Evolutionary conservation across 2,113 vertebrate species (phyloP).

Genomic region (Clarias gariepinus): DNA sequence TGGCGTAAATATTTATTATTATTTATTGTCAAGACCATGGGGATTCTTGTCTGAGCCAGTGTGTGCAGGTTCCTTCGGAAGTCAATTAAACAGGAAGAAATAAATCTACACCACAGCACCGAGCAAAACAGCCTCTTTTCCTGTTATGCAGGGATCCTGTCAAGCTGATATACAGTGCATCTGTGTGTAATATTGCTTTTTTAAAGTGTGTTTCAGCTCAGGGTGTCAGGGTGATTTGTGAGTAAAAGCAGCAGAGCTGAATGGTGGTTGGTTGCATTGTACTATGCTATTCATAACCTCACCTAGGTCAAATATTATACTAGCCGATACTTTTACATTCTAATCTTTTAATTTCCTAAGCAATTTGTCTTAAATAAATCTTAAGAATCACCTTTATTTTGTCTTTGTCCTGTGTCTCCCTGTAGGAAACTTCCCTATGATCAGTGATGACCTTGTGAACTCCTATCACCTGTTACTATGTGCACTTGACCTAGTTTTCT

Average conservation of each 20-base stretch:
- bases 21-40: conserved; percentile 36
- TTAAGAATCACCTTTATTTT: neutral
- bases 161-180: conserved; percentile 41
- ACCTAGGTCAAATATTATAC: neutral
- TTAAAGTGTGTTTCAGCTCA: conserved; percentile 9
- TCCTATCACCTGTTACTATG: conserved; percentile 93
- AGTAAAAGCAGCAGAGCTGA: neutral
- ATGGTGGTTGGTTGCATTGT: neutral
- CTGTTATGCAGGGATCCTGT: conserved; percentile 40
- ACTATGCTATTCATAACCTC: neutral
- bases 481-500: conserved; percentile 88
- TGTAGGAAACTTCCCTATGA: conserved; percentile 95
- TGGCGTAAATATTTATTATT: conserved; percentile 19
- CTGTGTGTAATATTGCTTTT: conserved; percentile 2
- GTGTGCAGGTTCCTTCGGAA: conserved; percentile 35
- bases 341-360: neutral
- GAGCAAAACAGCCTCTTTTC: conserved; percentile 33
- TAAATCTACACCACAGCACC: conserved; percentile 33
- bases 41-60: conserved; percentile 25
- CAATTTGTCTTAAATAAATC: neutral
- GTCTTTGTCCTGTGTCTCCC: neutral
- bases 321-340: no score
- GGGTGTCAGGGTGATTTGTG: conserved; percentile 2
- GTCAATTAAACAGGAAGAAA: conserved; percentile 46
- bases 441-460: conserved; percentile 96